Conservation (phyloP, 2,113 vertebrate genomes). For the Triplophysa siluroides region DNA sequence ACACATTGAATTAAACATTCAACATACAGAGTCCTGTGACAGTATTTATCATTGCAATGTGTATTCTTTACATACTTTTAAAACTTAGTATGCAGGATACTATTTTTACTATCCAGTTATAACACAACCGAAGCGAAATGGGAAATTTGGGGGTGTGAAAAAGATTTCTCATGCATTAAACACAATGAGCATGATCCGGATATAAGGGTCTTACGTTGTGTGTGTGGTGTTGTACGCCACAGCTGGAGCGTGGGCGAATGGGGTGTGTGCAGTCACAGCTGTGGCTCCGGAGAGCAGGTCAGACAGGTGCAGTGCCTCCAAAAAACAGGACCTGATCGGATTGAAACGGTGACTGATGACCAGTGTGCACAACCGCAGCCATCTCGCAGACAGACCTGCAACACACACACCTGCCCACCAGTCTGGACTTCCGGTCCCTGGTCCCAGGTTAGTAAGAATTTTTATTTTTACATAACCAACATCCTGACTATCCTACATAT, state of each 20-base stretch:
- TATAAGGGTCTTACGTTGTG: neutral
- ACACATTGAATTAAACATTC: no score
- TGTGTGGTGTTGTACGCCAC: conserved; percentile 48
- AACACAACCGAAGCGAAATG: neutral
- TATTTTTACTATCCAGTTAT: neutral
- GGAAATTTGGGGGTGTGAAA: neutral
- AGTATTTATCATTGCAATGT: no score
- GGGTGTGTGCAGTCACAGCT: conserved; percentile 80
- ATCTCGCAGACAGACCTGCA: conserved; percentile 72
- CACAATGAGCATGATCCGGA: neutral
- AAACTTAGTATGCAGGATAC: neutral
- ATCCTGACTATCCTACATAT: no score
- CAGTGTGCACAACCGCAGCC: conserved; percentile 71
- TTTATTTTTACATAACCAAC: no score
- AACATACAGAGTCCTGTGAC: no score
- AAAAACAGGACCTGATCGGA: conserved; percentile 60
- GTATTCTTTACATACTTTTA: no score
- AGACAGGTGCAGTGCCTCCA: conserved; percentile 76
- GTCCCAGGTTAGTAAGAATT: conserved; percentile 77
- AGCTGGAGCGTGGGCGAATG: conserved; percentile 86
- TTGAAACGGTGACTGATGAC: conserved; percentile 63
- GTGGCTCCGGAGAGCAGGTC: conserved; percentile 79
- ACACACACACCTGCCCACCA: conserved; percentile 77
- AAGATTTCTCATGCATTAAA: neutral
- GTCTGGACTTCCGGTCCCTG: conserved; percentile 80